Percentiles rank a stretch among this genome's conserved stretches.
Evolutionary conservation across 92 coral and sea anemone genomes (phyloP).

Genomic region (Umimayanthus chanpuru): DNA sequence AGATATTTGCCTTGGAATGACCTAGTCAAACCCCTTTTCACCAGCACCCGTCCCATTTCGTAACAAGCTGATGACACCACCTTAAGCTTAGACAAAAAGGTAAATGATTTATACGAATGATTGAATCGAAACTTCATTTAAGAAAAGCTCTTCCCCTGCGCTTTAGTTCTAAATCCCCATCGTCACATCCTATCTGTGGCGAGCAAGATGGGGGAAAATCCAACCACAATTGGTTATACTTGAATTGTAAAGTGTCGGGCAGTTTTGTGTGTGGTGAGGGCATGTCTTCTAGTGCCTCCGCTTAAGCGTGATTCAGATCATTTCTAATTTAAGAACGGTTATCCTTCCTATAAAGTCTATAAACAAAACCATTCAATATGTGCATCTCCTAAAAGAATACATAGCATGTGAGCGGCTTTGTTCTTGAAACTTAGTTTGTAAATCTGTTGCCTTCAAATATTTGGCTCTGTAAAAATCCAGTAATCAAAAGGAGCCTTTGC

Average conservation of each 20-base stretch:
- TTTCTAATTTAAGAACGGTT: slow-evolving; percentile 22
- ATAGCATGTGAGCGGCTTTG: not conserved
- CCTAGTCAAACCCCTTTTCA: slow-evolving; percentile 7
- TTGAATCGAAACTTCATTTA: not conserved
- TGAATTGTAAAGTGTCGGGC: slow-evolving; percentile 5
- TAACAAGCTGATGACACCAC: slow-evolving; percentile 34
- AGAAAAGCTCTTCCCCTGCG: not conserved
- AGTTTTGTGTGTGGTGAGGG: slow-evolving; percentile 5
- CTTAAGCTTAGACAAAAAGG: slow-evolving; percentile 20
- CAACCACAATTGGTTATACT: slow-evolving; percentile 25
- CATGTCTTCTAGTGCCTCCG: not conserved
- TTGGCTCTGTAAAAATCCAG: not conserved
- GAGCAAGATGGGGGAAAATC: not conserved
- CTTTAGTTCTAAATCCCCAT: not conserved
- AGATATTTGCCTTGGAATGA: not conserved
- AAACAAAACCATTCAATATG: not conserved
- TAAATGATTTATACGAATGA: not conserved
- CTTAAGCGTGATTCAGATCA: slow-evolving; percentile 23
- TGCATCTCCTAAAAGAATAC: not conserved
- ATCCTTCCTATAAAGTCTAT: not conserved
- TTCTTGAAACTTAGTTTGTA: not conserved
- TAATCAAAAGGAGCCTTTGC: not conserved
- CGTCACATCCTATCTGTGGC: slow-evolving; percentile 42
- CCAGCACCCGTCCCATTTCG: not conserved
- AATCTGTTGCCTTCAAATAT: not conserved